Conservation (phyloP, 2,888 invertebrate species). For the Eledona agricola region DNA sequence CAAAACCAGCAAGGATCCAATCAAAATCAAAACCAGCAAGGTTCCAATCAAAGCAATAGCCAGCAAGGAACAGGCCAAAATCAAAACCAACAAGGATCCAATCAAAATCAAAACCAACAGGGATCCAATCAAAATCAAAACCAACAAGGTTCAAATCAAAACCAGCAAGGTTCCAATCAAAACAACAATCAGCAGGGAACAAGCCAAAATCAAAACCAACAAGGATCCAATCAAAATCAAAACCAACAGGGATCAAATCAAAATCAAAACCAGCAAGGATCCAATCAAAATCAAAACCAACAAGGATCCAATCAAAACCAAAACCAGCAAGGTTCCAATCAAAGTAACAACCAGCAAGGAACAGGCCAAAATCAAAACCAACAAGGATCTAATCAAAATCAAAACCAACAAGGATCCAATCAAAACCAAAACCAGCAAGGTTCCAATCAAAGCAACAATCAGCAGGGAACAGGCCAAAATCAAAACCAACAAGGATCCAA, state of each 20-base stretch:
- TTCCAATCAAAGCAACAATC: no score
- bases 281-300: no score
- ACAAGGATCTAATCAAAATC: constrained; percentile 37
- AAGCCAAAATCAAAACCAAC: constrained; percentile 38
- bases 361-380: no score
- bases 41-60: constrained; percentile 34
- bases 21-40: constrained; percentile 34
- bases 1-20: constrained; percentile 34
- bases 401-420: constrained; percentile 25
- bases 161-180: constrained; percentile 37
- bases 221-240: no score
- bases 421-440: constrained; percentile 40
- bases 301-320: constrained; percentile 29
- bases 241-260: no score
- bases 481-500: constrained; percentile 35
- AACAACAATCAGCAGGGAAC: constrained; percentile 32
- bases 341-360: constrained; percentile 9
- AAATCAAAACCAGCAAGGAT: constrained; percentile 35
- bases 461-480: no score
- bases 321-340: constrained; percentile 24
- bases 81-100: constrained; percentile 34
- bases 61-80: no score
- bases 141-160: constrained; percentile 33
- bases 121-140: constrained; percentile 30
- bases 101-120: no score